Conservation (phyloP, 1,140 invertebrate genomes). For the Euwallacea similis region DNA sequence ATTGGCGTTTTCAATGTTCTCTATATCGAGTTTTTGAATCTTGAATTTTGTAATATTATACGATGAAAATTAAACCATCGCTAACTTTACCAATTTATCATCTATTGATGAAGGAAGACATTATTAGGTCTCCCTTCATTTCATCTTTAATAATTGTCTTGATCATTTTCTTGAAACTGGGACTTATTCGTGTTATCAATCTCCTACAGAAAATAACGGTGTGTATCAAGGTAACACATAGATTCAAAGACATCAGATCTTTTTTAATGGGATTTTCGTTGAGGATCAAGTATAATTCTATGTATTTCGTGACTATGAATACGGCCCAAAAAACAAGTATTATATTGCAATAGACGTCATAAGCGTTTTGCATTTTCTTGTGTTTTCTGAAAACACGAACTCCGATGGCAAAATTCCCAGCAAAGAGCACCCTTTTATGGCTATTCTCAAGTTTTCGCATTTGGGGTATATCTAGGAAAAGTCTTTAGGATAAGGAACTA, state of each 20-base stretch:
- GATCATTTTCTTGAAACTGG: too few species aligned
- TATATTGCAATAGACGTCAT: not conserved
- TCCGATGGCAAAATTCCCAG: not conserved
- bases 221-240: too few species aligned
- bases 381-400: not conserved
- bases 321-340: not conserved
- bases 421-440: not conserved
- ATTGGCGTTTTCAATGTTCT: too few species aligned
- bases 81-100: not conserved
- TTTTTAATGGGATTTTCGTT: too few species aligned
- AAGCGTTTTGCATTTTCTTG: not conserved
- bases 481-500: not conserved
- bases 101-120: too few species aligned
- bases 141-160: too few species aligned
- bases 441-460: not conserved
- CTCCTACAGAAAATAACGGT: too few species aligned
- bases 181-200: too few species aligned
- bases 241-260: too few species aligned
- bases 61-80: not conserved
- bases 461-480: not conserved
- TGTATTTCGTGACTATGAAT: not conserved
- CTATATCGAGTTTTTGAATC: too few species aligned
- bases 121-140: too few species aligned
- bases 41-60: not conserved
- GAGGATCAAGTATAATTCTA: too few species aligned